Percentiles rank a stretch among this genome's conserved stretches.
Conservation (phyloP, 2,888 invertebrate species). For the Cheilosia soror region DNA sequence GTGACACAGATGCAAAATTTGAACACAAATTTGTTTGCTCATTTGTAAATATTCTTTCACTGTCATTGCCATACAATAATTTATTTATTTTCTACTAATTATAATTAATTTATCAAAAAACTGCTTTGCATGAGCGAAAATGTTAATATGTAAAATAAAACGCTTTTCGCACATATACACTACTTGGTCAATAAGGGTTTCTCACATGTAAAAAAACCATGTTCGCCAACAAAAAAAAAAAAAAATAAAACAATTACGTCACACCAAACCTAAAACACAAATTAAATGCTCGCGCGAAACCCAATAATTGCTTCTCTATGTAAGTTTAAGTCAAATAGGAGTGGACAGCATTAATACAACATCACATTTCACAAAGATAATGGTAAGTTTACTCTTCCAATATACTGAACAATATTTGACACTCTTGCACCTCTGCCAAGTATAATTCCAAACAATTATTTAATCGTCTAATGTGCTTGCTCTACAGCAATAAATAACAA, state of each 20-base stretch:
- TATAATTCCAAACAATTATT: constrained; percentile 5
- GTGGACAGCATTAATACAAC: constrained; percentile 39
- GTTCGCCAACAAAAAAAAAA: not conserved
- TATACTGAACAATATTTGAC: constrained; percentile 36
- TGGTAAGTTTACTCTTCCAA: constrained; percentile 59
- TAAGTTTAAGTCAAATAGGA: constrained; percentile 30
- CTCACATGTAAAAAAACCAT: not conserved
- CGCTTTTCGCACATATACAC: constrained; percentile 71
- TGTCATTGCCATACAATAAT: not conserved
- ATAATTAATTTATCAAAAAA: constrained; percentile 26
- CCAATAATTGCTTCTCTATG: constrained; percentile 19
- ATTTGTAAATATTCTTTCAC: constrained; percentile 36
- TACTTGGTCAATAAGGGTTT: constrained; percentile 23
- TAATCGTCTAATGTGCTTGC: constrained; percentile 65
- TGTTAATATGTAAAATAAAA: constrained; percentile 26
- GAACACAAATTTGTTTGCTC: no score
- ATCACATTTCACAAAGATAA: constrained; percentile 46
- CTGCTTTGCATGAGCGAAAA: constrained; percentile 41
- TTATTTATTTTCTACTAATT: constrained; percentile 6
- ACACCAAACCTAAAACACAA: constrained; percentile 2
- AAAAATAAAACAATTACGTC: not conserved
- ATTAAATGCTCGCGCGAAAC: constrained; percentile 1
- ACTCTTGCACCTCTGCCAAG: constrained; percentile 21
- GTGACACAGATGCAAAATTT: no score
- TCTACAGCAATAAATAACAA: constrained; percentile 24